These are phyloP conservation scores for Nyleta sp. DNA, from an alignment of 2,888 invertebrate species.

Conservation along the genomic window DNA sequence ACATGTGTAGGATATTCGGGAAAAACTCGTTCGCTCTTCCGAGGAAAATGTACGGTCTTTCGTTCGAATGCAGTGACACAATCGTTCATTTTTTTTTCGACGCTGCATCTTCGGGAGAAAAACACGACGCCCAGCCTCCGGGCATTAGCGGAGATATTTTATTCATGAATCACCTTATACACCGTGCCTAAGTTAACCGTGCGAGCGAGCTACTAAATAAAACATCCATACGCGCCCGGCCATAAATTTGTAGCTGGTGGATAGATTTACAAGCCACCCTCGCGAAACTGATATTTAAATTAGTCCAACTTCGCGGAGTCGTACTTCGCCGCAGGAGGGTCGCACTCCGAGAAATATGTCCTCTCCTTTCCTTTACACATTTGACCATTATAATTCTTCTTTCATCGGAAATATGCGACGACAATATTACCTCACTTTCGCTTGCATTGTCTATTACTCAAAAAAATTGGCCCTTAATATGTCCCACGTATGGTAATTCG, in stretches of 20 bases:
- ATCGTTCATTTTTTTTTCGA: conserved; percentile 72
- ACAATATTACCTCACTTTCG: conserved; percentile 59
- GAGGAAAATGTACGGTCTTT: conserved; percentile 74
- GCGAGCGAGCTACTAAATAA: conserved; percentile 80
- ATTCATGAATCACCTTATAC: conserved; percentile 81
- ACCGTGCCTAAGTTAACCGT: conserved; percentile 72
- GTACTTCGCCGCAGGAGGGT: conserved; percentile 65
- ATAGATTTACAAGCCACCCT: conserved; percentile 82
- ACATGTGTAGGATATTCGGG: conserved; percentile 42
- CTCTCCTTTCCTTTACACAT: conserved; percentile 53
- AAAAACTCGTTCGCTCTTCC: conserved; percentile 34
- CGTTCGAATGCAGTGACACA: conserved; percentile 74
- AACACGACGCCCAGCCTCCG: conserved; percentile 79
- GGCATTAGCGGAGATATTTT: conserved; percentile 82
- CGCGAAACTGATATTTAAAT: conserved; percentile 82
- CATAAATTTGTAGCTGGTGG: conserved; percentile 80
- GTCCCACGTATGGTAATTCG: conserved; percentile 37
- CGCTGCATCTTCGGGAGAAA: conserved; percentile 76
- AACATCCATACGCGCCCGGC: conserved; percentile 79
- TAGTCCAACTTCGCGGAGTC: conserved; percentile 79
- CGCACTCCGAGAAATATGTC: conserved; percentile 72
- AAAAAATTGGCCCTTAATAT: conserved; percentile 47
- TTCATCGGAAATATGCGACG: conserved; percentile 50
- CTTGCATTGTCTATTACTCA: conserved; percentile 45
- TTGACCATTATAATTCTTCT: conserved; percentile 63